Percentiles rank a stretch among this genome's conserved stretches.
These are phyloP conservation scores for Otus scops DNA, from an alignment of 2,797 vertebrate genomes.

Conservation along the genomic window DNA sequence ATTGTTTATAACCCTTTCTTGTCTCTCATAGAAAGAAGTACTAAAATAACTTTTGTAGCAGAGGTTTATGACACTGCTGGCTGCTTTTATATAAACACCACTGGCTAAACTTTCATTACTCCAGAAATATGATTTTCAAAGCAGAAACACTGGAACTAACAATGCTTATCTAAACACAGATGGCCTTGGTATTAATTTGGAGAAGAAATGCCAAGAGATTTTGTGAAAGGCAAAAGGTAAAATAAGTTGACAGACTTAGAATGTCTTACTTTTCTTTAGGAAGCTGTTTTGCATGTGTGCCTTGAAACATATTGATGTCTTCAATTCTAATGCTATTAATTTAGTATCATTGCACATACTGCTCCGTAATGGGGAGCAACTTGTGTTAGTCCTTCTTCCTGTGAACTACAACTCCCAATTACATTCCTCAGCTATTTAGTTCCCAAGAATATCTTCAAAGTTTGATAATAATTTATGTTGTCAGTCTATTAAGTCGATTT, in stretches of 20 bases:
- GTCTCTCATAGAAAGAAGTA: not conserved
- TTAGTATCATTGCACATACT: constrained; percentile 47
- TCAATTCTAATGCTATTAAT: constrained; percentile 23
- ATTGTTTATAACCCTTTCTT: not conserved
- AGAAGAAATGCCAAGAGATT: not conserved
- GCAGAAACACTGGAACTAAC: not conserved
- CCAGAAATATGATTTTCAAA: not conserved
- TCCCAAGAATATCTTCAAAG: constrained; percentile 46
- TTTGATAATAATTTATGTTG: constrained; percentile 66
- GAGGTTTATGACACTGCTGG: not conserved
- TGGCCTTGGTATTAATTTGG: not conserved
- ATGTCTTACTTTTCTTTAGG: constrained; percentile 1
- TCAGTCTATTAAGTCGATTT: constrained; percentile 68
- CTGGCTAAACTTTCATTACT: not conserved
- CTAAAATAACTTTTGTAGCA: not conserved
- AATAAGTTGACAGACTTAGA: not conserved
- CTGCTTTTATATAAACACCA: not conserved
- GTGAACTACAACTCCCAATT: not conserved
- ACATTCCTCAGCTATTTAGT: constrained; percentile 35
- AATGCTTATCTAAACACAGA: not conserved
- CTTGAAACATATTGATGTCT: constrained; percentile 5
- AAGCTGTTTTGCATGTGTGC: constrained; percentile 12
- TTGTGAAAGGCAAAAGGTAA: not conserved
- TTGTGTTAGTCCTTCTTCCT: constrained; percentile 21
- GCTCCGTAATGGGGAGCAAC: not conserved